These are phyloP conservation scores for Ptychochromis oligacanthus DNA, from an alignment of 2,113 vertebrate species.

Conservation along the genomic window DNA sequence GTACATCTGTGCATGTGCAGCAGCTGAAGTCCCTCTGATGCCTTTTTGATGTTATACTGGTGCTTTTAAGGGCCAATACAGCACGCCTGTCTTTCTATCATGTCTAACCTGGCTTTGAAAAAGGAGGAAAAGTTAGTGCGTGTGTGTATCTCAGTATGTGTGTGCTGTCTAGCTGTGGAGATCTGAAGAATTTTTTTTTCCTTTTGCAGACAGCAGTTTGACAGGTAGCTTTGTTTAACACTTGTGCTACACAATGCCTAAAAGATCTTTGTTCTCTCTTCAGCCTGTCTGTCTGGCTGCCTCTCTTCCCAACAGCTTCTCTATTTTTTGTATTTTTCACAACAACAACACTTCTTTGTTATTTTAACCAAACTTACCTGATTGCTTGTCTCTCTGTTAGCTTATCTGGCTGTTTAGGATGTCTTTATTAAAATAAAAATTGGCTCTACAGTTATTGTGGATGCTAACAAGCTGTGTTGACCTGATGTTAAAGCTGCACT, in stretches of 20 bases:
- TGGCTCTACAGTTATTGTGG: background rate
- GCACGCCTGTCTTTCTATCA: slow-evolving; percentile 21
- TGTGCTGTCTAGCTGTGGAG: slow-evolving; percentile 23
- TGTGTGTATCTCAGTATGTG: slow-evolving; percentile 5
- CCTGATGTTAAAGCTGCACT: background rate
- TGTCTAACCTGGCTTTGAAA: slow-evolving; percentile 49
- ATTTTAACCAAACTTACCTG: background rate
- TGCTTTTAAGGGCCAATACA: slow-evolving; percentile 50
- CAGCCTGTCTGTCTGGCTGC: slow-evolving; percentile 36
- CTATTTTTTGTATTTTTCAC: background rate
- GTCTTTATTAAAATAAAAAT: background rate
- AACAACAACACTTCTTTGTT: background rate
- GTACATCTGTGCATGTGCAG: slow-evolving; percentile 29
- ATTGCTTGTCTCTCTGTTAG: background rate
- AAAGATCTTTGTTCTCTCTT: slow-evolving; percentile 55
- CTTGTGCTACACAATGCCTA: slow-evolving; percentile 35
- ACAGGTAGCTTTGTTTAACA: slow-evolving; percentile 60
- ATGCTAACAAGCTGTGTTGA: background rate
- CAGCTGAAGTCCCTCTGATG: slow-evolving; percentile 42
- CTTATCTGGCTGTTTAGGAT: background rate
- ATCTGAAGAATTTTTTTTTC: slow-evolving; percentile 24
- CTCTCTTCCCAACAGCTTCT: slow-evolving; percentile 12
- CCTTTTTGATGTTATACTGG: slow-evolving; percentile 46
- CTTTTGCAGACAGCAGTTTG: slow-evolving; percentile 38
- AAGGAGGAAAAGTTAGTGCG: slow-evolving; percentile 6